Evolutionary conservation across 2,888 invertebrate species (phyloP), one percentile per base, ranked within the genome.

Genomic region (Rotaria socialis): DNA sequence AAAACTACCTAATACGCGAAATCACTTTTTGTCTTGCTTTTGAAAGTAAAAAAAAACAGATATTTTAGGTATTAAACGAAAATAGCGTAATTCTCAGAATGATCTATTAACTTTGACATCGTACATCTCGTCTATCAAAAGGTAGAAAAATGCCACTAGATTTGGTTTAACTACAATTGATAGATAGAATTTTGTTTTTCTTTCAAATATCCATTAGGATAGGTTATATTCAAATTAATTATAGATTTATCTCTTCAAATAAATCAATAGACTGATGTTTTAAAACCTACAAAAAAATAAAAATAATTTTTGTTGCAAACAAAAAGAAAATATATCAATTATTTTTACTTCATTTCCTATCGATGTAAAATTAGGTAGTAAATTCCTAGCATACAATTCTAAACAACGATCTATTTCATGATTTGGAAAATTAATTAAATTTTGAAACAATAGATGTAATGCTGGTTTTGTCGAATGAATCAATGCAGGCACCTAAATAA

Each of bases 391-490:
- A 92, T 97, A 98, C 86, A 98, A 90, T 92, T 98, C 98, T 88
- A 97, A 91, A 89, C 94, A 94, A 88, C 93, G 80, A 47, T 80
- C 80, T 7, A 16, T 27, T 19, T 80, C 47, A 43, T 80, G 11
- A 43, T 80, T 80, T 11, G 80, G 80, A 80, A 80, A 47, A n/a
- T 24, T 11, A n/a, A 80, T 80, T 24, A 80, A n/a, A 43, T 24
- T 80, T 80, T 47, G 43, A n/a, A 80, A 80, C 35, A 80, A 80
- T 85, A 58, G 14, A n/a, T 55, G 41, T 55, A 86, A 58, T 0
- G 96, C 96, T 74, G 97, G 97, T 91, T 98, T 98, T 90, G 96
- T 96, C 0, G 97, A 97, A 92, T 97, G 97, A 87, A 97, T 93
- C 27, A 95, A 94, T 92, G 96, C 96, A 0, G 97, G 97, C 43